Evolutionary conservation across 2,888 invertebrate genomes (phyloP), one percentile per base, ranked within the genome.

Genomic region (Drosophila algonquin): DNA sequence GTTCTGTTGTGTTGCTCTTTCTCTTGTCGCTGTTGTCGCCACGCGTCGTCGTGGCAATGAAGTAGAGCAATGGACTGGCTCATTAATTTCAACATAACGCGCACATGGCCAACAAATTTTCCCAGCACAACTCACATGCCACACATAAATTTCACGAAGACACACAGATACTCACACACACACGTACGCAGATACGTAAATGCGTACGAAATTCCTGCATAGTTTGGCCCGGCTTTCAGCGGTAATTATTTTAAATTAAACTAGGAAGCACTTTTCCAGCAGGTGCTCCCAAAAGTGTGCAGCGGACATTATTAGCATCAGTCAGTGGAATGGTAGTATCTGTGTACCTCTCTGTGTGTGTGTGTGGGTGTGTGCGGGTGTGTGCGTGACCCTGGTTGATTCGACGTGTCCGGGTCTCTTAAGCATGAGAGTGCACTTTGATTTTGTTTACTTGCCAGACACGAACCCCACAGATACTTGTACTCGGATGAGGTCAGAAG

Each of bases 181-280:
- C 59, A 60, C 63, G 18, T 18, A 18, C 18, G 14, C 4, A 24
- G 5, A 24, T 5, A 24, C 5, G 24, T 58, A 55, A 30, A 24
- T 3, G 53, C 18, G 21, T 21, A 30, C 30, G 53, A 44, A 40
- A 40, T 14, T 40, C 14, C 40, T 40, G 44, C 62, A 60, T 61
- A 69, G 68, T 73, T 69, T 45, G 52, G 55, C 51, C 51, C 51
- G 27, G 58, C 63, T 69, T 68, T 69, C 73, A 58, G 61, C 79
- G 73, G 74, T 75, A 76, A 77, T 83, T 81, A 83, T 77, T 77
- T 79, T 72, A 76, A 79, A 77, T 83, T 77, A 75, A 77, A 83
- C 64, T 65, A 58, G 54, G 32, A 71, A 64, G 65, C 63, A 60
- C 64, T 72, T 81, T 80, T 80, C 54, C 55, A 44, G 50, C 70